Conservation (phyloP, 2,888 invertebrate genomes). For the Chesias legatella region DNA sequence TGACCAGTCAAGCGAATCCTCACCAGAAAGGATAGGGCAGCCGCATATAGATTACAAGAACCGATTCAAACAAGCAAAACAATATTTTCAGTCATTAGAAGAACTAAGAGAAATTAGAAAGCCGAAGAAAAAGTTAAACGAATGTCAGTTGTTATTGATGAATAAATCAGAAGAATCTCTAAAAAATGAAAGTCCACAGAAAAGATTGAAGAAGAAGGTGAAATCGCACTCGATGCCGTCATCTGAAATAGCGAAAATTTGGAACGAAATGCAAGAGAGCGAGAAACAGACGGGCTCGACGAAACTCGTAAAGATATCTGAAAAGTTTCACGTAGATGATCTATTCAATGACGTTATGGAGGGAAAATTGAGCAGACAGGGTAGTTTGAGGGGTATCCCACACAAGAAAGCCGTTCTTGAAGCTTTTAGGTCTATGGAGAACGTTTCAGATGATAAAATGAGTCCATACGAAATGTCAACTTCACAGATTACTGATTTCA, state of each 20-base stretch:
- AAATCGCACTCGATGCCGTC: constrained; percentile 70
- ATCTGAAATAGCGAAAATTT: constrained; percentile 65
- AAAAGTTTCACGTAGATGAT: constrained; percentile 76
- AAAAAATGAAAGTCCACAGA: constrained; percentile 45
- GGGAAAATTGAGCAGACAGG: constrained; percentile 67
- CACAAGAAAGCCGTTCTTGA: constrained; percentile 77
- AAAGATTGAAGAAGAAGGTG: constrained; percentile 51
- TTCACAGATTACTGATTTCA: constrained; percentile 57
- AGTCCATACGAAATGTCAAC: constrained; percentile 66
- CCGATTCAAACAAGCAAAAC: constrained; percentile 69
- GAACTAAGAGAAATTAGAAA: constrained; percentile 57
- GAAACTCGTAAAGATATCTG: constrained; percentile 71
- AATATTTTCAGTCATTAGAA: constrained; percentile 74
- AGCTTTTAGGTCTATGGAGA: constrained; percentile 76
- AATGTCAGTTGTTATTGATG: constrained; percentile 59
- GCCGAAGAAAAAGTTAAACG: constrained; percentile 56
- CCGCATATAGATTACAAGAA: constrained; percentile 63
- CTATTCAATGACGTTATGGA: constrained; percentile 73
- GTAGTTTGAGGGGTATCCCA: constrained; percentile 76
- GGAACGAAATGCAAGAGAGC: constrained; percentile 57
- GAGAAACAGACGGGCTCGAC: constrained; percentile 36
- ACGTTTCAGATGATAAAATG: constrained; percentile 53
- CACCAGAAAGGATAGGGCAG: constrained; percentile 45
- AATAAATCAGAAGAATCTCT: constrained; percentile 64
- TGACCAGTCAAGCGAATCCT: constrained; percentile 45